Evolutionary conservation across 2,113 vertebrate species (phyloP), one percentile per base, ranked within the genome.

Genomic region (Hippocampus barbouri): DNA sequence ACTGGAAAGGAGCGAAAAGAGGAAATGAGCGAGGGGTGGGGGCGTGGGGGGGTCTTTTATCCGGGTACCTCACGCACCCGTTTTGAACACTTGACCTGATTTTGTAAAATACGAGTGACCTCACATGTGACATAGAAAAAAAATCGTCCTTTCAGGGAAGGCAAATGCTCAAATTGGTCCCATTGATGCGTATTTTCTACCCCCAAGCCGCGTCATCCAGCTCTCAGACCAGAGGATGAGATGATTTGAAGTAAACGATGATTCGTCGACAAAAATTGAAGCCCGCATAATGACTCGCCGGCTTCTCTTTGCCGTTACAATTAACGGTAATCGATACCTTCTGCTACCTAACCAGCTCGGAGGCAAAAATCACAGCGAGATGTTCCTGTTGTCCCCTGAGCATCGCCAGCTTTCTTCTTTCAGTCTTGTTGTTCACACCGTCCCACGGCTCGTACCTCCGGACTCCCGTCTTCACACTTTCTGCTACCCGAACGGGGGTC

Each of bases 1-100:
- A 68, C 14, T 25, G n/a, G 68, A 77, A 64, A 68, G 27, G 57
- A 64, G 74, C 40, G 40, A 30, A 71, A 73, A 62, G 45, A n/a
- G 40, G 69, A 73, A 69, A 63, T 9, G 62, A 77, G 70, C 54
- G 3, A 60, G 43, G 60, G 68, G 63, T 12, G 1, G 45, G 43
- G n/a, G n/a, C n/a, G n/a, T n/a, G n/a, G n/a, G 45, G 12, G 45
- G 27, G 27, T 27, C 25, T 25, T 25, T 25, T 25, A 25, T 25
- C 30, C 30, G 30, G 30, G 30, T 30, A 30, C 30, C 15, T 16
- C 3, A 4, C 5, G 5, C 47, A 41, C 7, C 9, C 10, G 7
- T 41, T 41, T 41, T 45, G 9, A 45, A 45, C 43, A 45, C 2
- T 45, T 45, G 9, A 45, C 43, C 43, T 45, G 43, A 45, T 34